Base-by-base conservation (phyloP, 2,888 invertebrate species). In the Rutpela maculata region DNA sequence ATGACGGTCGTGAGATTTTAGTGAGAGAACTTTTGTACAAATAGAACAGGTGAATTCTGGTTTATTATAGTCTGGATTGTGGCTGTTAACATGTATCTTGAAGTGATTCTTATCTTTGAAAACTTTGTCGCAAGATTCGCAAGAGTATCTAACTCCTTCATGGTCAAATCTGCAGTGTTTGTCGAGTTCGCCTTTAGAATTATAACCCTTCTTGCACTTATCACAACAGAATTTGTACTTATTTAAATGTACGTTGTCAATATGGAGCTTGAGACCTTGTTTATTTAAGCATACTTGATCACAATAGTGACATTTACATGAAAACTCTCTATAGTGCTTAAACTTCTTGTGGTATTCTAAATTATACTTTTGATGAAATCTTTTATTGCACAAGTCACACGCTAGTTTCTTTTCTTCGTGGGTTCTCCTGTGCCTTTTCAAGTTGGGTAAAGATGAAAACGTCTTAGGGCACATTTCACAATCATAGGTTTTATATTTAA, bases 301-400 rank as follows among this genome's bases (percentile, higher is more conserved):
- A 71, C 86, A 86, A 31, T 79, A 76, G 35, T 80, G 68, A 56
- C 85, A 85, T 17, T 74, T 59, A 59, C 72, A 80, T 10, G 77
- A 72, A 70, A 19, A 55, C 17, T 19, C 12, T 67, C 55, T 81
- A 22, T 76, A 74, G 62, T 84, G 84, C 12, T 82, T 82, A 15
- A 75, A 75, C 55, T 3, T 90, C 85, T 84, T 93, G 92, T 1
- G 92, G 89, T 77, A 91, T 91, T 81, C 93, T 83, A 80, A 92
- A 90, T 84, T 91, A 91, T 80, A 91, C 90, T 65, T 91, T 91
- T 0, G 91, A 88, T 82, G 92, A 50, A 85, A 85, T 22, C 65
- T 68, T 70, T 81, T 82, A 11, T 73, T 62, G 75, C 86, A 86
- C 72, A 81, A 68, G 10, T 82, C 76, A 69, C 86, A 86, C 12